Evolutionary conservation across 2,113 vertebrate genomes (phyloP).

Genomic region (Rhea americana): DNA sequence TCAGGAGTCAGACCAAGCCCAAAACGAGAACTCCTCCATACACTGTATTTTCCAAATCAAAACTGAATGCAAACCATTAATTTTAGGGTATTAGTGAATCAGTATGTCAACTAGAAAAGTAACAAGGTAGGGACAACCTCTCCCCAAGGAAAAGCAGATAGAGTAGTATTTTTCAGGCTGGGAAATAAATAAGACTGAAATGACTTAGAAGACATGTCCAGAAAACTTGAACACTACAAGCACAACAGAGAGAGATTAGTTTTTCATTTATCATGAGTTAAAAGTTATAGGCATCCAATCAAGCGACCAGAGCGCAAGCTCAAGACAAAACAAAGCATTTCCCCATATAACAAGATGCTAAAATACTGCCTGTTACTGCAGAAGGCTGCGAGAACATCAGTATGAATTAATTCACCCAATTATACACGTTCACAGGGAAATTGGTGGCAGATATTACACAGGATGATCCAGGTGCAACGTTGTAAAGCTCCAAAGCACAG

Average conservation of each 20-base stretch:
- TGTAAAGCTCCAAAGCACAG: not conserved
- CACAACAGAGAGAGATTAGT: not conserved
- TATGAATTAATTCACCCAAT: not conserved
- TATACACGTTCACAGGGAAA: accelerated
- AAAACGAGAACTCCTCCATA: not conserved
- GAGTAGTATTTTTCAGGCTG: not conserved
- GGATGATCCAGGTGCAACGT: not conserved
- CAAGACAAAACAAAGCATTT: not conserved
- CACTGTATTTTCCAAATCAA: not conserved
- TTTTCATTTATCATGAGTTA: not conserved
- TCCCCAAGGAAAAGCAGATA: not conserved
- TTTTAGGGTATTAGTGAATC: not conserved
- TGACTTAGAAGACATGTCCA: not conserved
- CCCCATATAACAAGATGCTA: not conserved
- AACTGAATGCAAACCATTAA: not conserved
- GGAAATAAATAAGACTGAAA: accelerated
- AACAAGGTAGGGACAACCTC: not conserved
- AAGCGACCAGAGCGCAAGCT: not conserved
- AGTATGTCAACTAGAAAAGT: not conserved
- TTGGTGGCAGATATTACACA: not conserved
- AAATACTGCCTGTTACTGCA: not conserved
- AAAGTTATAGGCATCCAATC: not conserved
- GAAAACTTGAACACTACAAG: not conserved
- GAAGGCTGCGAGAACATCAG: not conserved
- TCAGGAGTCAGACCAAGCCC: not conserved